Evolutionary conservation across 1,140 invertebrate genomes (phyloP), one percentile per base, ranked within the genome.

Genomic region (Penaeus vannamei): DNA sequence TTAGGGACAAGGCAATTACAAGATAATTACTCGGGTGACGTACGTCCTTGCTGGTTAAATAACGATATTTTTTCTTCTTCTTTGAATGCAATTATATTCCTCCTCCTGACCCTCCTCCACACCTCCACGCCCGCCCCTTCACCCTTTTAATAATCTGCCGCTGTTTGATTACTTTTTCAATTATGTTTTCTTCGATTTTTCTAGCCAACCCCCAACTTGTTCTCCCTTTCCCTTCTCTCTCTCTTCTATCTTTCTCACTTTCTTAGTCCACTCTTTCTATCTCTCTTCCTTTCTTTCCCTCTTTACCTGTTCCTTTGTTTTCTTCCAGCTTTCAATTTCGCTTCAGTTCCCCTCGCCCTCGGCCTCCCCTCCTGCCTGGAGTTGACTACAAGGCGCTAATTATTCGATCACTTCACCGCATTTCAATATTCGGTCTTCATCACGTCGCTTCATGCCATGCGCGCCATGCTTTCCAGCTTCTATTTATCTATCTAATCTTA

Each of bases 141-240:
- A 46, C 10, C 42, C 10, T 46, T 46, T 46, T 10, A 46, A 46
- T 46, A n/a, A n/a, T n/a, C n/a, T n/a, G n/a, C n/a, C n/a, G n/a
- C n/a, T n/a, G n/a, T 36, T 36, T 36, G 5, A 36, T 36, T 36
- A 36, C 36, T 80, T n/a, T 59, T 80, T 53, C 77, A 53, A 80
- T 59, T 80, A 80, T 59, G 46, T 53, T 36, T 80, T n/a, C 36
- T 46, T n/a, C 77, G 46, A 53, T 53, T n/a, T 46, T 79, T 46
- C 76, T 29, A 80, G 2, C 26, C 32, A 26, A 7, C n/a, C 77
- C 14, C 22, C 32, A 12, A 80, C 32, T 14, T 53, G 3, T 79
- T 46, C 29, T 14, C 23, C 32, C 12, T 79, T 36, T 7, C 29
- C 8, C 3, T 32, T 17, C n/a, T 36, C 26, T 10, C n/a, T 36